Percentiles rank a stretch among this genome's conserved stretches.
phyloP scores from a whole-genome alignment of 2,888 invertebrate genomes.

The Monopis laevigella region DNA sequence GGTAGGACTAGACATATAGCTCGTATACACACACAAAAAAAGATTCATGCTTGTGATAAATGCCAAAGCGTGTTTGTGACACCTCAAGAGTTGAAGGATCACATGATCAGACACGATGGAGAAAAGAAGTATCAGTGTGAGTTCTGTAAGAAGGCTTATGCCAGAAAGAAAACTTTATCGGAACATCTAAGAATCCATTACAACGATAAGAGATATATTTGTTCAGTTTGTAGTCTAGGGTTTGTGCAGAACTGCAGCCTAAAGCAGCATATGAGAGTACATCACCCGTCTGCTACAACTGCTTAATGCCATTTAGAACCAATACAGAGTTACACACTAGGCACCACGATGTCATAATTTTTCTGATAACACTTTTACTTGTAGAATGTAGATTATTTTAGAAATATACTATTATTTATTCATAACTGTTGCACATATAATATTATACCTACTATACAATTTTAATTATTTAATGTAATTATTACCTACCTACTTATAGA shows the following conservation, averaged over 20 bases:
- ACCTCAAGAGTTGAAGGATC: conserved; percentile 31
- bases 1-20: conserved; percentile 1
- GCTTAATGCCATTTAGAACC: too few relatives aligned
- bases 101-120: conserved; percentile 32
- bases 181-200: conserved; percentile 36
- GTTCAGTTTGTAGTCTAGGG: conserved; percentile 48
- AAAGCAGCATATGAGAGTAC: conserved; percentile 50
- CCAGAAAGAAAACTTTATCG: conserved; percentile 27
- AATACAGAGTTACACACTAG: too few relatives aligned
- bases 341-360: too few relatives aligned
- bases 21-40: conserved; percentile 24
- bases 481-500: too few relatives aligned
- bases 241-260: conserved; percentile 58
- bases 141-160: conserved; percentile 25
- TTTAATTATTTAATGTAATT: too few relatives aligned
- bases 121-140: conserved; percentile 31
- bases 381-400: too few relatives aligned
- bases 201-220: conserved; percentile 30
- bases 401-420: too few relatives aligned
- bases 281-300: conserved; percentile 32
- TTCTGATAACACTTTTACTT: too few relatives aligned
- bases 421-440: too few relatives aligned
- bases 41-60: conserved; percentile 27
- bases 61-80: conserved; percentile 31
- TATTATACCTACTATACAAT: too few relatives aligned